A percentile compares a stretch with the other conserved stretches of the same genome.
phyloP scores from a whole-genome alignment of 2,888 invertebrate genomes.

The Xanthorhoe spadicearia region DNA sequence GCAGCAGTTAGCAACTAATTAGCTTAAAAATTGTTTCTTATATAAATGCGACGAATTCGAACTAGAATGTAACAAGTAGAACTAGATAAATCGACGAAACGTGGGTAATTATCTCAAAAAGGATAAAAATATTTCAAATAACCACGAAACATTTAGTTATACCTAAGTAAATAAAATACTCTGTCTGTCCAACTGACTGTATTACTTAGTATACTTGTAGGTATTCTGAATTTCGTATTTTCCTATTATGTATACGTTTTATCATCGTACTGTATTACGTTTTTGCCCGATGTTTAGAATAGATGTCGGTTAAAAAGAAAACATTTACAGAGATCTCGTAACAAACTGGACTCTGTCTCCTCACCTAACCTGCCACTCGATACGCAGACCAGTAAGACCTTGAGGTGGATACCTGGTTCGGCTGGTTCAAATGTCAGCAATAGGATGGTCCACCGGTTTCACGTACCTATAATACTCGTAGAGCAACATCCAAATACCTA shows the following conservation, averaged over 20 bases:
- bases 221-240: too few species aligned
- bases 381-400: conserved; percentile 52
- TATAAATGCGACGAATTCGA: background rate
- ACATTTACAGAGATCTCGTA: background rate
- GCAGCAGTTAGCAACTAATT: background rate
- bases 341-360: background rate
- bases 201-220: too few species aligned
- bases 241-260: too few species aligned
- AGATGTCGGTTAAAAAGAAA: too few species aligned
- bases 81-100: background rate
- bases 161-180: too few species aligned
- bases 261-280: too few species aligned
- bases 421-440: conserved; percentile 60
- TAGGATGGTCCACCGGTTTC: conserved; percentile 26
- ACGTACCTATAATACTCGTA: conserved; percentile 4
- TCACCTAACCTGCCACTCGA: conserved; percentile 24
- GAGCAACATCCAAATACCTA: background rate
- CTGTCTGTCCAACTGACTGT: too few species aligned
- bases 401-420: conserved; percentile 52
- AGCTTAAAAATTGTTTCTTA: background rate
- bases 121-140: conserved; percentile 3
- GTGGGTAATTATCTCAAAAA: background rate
- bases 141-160: background rate
- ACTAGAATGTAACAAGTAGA: conserved; percentile 1
- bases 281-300: too few species aligned